Conservation (phyloP, 2,888 invertebrate genomes). For the Vannuccia rotundouncinata region DNA sequence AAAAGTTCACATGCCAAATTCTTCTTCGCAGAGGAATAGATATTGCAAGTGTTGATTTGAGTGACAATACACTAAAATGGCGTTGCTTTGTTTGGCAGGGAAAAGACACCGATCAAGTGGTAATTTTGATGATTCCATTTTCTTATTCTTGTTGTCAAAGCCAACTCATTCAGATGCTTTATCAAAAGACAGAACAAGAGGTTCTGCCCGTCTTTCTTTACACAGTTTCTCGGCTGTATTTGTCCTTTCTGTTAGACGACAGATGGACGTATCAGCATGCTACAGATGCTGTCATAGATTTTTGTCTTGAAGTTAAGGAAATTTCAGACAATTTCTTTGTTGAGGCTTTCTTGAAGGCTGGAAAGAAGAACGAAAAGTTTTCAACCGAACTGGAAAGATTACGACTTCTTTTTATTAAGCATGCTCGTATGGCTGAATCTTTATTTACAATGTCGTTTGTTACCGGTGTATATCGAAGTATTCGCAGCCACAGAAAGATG, state of each 20-base stretch:
- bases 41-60: neutral
- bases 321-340: neutral
- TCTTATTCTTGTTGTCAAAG: neutral
- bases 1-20: neutral
- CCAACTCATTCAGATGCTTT: neutral
- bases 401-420: neutral
- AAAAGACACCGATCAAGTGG: conserved; percentile 17
- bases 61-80: neutral
- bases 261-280: conserved; percentile 29
- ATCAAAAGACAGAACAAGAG: neutral
- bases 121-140: conserved; percentile 19
- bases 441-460: conserved; percentile 43
- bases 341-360: neutral
- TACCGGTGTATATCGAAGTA: conserved; percentile 58
- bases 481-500: conserved; percentile 62
- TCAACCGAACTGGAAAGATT: conserved; percentile 9
- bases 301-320: neutral
- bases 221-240: conserved; percentile 18
- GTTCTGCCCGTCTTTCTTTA: conserved; percentile 15
- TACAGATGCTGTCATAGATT: neutral
- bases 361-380: conserved; percentile 1
- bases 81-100: conserved; percentile 1
- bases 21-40: neutral
- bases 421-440: neutral
- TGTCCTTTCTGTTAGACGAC: conserved; percentile 35